Conservation (phyloP, 2,113 vertebrate genomes). For the Rutilus rutilus region DNA sequence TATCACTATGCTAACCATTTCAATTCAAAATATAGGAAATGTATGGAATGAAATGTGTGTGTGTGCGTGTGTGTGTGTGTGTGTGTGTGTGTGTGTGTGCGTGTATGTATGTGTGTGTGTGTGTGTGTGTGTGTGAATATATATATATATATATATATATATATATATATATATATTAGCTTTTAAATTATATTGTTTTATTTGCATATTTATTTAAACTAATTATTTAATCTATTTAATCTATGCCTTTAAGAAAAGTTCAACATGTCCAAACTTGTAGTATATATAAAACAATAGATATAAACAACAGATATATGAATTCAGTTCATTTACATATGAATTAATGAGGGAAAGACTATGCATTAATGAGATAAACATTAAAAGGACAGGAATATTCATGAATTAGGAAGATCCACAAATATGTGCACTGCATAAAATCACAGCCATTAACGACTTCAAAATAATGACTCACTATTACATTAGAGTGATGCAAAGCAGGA, state of each 20-base stretch:
- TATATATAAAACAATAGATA: slow-evolving; percentile 36
- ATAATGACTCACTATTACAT: slow-evolving; percentile 15
- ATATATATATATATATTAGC: no score
- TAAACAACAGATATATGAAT: slow-evolving; percentile 32
- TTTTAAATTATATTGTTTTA: not conserved
- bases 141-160: no score
- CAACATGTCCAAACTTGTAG: not conserved
- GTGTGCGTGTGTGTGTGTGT: no score
- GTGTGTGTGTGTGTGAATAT: no score
- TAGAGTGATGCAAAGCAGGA: slow-evolving; percentile 6
- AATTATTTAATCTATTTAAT: not conserved
- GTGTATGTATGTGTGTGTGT: no score
- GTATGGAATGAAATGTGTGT: no score
- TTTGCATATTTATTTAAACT: not conserved
- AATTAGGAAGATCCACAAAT: slow-evolving; percentile 16
- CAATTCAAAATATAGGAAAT: no score
- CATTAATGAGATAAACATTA: slow-evolving; percentile 31
- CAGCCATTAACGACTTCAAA: slow-evolving; percentile 11
- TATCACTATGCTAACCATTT: no score
- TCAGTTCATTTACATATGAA: slow-evolving; percentile 44
- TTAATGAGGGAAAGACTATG: not conserved
- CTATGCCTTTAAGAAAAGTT: not conserved
- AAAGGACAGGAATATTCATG: not conserved
- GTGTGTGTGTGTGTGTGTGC: no score
- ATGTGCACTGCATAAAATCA: slow-evolving; percentile 13